phyloP scores from a whole-genome alignment of 2,888 invertebrate genomes.

The Tenthredo distinguenda region DNA sequence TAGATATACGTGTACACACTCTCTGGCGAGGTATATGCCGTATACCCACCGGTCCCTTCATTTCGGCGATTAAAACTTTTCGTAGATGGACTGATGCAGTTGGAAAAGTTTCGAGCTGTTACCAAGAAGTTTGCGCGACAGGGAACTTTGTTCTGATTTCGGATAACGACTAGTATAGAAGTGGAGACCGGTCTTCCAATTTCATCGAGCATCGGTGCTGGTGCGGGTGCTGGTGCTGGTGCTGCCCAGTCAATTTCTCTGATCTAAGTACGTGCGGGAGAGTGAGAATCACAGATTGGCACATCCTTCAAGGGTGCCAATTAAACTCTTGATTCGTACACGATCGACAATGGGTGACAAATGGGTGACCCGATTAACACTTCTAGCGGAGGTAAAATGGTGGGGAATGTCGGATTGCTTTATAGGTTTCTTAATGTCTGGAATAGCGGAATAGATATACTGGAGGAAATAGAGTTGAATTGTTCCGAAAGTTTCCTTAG shows the following conservation, averaged over 20 bases:
- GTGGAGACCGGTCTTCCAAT: conserved; percentile 24
- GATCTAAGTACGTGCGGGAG: neutral
- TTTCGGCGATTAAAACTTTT: conserved; percentile 47
- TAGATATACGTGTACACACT: neutral
- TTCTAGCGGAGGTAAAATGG: neutral
- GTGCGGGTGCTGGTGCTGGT: neutral
- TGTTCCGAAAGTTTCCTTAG: neutral
- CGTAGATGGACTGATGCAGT: conserved; percentile 30
- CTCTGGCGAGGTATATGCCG: neutral
- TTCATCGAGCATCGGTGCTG: conserved; percentile 9
- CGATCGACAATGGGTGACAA: neutral
- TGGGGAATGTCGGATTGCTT: neutral
- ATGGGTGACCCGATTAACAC: neutral
- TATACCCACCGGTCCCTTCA: conserved; percentile 14
- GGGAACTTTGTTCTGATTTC: conserved; percentile 46
- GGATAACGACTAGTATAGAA: conserved; percentile 39
- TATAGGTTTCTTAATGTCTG: neutral
- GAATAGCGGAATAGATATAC: neutral
- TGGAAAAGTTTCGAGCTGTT: conserved; percentile 31
- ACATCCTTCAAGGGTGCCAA: conserved; percentile 18
- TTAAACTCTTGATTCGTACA: conserved; percentile 1
- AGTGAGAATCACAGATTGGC: conserved; percentile 5
- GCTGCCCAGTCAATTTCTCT: conserved; percentile 13
- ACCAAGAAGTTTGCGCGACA: conserved; percentile 32
- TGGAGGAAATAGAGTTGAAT: neutral